phyloP scores from a whole-genome alignment of 2,113 vertebrate species.

The Camelus bactrianus region DNA sequence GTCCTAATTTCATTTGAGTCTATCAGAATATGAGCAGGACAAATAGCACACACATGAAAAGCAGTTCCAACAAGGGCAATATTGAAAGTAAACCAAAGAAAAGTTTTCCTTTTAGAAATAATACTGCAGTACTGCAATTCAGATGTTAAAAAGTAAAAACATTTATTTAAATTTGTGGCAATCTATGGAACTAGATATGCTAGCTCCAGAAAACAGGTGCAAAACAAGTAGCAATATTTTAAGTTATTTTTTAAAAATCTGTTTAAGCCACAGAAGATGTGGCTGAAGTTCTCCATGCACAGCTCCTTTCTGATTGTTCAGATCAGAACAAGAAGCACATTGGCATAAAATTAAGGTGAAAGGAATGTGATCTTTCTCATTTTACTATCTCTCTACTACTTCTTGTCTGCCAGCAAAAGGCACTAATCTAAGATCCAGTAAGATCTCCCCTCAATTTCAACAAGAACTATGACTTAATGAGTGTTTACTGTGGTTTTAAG shows the following conservation, averaged over 20 bases:
- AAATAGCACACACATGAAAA: not conserved
- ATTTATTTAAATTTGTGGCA: conserved; percentile 33
- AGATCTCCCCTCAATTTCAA: not conserved
- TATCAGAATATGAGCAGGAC: conserved; percentile 3
- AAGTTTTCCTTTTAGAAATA: not conserved
- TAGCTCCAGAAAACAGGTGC: conserved; percentile 41
- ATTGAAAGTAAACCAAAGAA: conserved; percentile 14
- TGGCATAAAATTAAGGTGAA: not conserved
- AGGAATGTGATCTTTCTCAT: not conserved
- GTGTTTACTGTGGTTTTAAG: not conserved
- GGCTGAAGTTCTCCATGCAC: not conserved
- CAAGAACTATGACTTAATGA: not conserved
- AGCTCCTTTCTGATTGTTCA: conserved; percentile 6
- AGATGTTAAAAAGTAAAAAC: not conserved
- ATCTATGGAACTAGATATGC: conserved; percentile 34
- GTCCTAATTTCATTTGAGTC: conserved; percentile 6
- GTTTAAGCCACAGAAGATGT: not conserved
- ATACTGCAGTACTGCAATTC: not conserved
- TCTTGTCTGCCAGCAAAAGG: not conserved
- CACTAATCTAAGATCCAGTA: not conserved
- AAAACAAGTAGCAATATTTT: conserved; percentile 33
- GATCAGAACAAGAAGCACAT: conserved; percentile 13
- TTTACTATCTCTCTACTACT: not conserved
- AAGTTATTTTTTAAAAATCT: conserved; percentile 17
- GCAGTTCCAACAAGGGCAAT: not conserved